Conservation (phyloP, 92 coral and sea anemone genomes). For the Palythoa heliodiscus region DNA sequence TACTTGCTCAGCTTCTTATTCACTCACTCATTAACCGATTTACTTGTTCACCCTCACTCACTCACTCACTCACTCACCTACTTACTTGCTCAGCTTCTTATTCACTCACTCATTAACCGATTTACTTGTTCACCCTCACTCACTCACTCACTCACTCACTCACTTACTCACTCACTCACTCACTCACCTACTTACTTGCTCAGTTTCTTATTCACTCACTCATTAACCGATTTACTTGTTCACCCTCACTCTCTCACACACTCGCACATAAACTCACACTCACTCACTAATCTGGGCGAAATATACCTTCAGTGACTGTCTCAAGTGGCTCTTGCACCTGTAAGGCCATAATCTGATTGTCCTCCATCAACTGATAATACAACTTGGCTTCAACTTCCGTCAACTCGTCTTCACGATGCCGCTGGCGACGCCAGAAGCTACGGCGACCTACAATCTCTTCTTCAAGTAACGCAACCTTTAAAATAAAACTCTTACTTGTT, state of each 20-base stretch:
- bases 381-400: slow-evolving; percentile 73
- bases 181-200: no score
- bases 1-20: no score
- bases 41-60: no score
- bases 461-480: slow-evolving; percentile 87
- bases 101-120: no score
- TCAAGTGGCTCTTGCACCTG: slow-evolving; percentile 87
- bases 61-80: no score
- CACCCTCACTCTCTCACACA: background rate
- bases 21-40: no score
- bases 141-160: no score
- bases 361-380: slow-evolving; percentile 74
- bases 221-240: no score
- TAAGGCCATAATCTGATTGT: slow-evolving; percentile 76
- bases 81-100: no score
- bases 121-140: no score
- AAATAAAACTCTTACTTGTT: background rate
- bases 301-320: slow-evolving; percentile 80
- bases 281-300: background rate
- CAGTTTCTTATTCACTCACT: no score
- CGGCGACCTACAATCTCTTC: slow-evolving; percentile 94
- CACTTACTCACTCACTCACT: no score
- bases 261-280: background rate
- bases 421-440: slow-evolving; percentile 99
- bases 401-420: slow-evolving; percentile 95